Evolutionary conservation across 1,140 invertebrate species (phyloP).

Genomic region (Trichomalopsis sarcophagae): DNA sequence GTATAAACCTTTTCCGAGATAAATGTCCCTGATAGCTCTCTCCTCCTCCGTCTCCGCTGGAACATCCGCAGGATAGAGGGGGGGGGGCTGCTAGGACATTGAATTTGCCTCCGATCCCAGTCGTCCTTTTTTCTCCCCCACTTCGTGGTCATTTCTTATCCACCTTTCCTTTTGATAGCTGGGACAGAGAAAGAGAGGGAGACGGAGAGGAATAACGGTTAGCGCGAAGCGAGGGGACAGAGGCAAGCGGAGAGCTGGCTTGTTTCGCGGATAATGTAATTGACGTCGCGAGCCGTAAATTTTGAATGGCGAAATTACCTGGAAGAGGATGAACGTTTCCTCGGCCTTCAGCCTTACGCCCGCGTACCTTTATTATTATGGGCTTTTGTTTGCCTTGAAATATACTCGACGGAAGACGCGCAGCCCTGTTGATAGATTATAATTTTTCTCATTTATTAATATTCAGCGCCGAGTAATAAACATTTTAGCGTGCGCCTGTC

Average conservation of each 20-base stretch:
- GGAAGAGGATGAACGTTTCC: not conserved
- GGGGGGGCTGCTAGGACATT: not conserved
- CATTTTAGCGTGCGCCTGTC: not conserved
- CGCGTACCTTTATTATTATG: not conserved
- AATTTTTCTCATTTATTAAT: not conserved
- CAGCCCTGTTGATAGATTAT: not conserved
- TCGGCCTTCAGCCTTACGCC: not conserved
- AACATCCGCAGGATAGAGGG: not conserved
- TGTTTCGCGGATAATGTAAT: slow-evolving; percentile 40
- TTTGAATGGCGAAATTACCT: slow-evolving; percentile 17
- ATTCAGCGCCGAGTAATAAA: not conserved
- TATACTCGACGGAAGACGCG: not conserved
- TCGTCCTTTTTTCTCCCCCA: not conserved
- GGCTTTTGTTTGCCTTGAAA: not conserved
- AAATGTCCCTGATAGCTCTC: slow-evolving; percentile 32
- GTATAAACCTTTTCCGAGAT: slow-evolving; percentile 17
- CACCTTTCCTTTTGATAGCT: not conserved
- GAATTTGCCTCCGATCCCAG: slow-evolving; percentile 25
- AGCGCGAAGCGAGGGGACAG: not conserved
- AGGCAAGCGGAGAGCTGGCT: not conserved
- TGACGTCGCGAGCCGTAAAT: slow-evolving; percentile 34
- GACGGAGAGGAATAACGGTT: slow-evolving; percentile 12
- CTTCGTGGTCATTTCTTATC: not conserved
- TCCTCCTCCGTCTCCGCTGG: not conserved
- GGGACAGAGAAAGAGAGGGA: not conserved